These are phyloP conservation scores for Trichoplusia ni DNA, from an alignment of 1,140 invertebrate species.

Conservation along the genomic window DNA sequence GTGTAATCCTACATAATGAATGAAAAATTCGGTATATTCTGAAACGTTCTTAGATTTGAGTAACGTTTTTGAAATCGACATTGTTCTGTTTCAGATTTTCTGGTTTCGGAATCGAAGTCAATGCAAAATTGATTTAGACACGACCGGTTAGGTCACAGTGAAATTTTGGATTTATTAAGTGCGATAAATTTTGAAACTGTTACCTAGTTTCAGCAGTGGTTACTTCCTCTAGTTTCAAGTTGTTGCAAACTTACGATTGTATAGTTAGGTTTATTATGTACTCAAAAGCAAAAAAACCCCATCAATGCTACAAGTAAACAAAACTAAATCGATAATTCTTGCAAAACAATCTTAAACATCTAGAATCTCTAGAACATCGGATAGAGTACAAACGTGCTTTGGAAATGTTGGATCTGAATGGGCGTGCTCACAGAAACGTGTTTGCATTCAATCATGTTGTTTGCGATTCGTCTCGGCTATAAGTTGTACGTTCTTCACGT, in stretches of 20 bases:
- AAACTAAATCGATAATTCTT: too few species aligned
- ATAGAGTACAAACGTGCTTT: not conserved
- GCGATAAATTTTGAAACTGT: not conserved
- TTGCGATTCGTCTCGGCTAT: conserved; percentile 37
- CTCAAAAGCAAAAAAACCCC: too few species aligned
- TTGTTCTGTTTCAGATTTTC: conserved; percentile 8
- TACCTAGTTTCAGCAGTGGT: too few species aligned
- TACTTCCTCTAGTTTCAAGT: too few species aligned
- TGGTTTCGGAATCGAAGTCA: conserved; percentile 2
- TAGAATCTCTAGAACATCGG: too few species aligned
- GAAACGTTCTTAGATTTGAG: not conserved
- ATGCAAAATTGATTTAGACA: conserved; percentile 17
- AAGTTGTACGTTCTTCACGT: conserved; percentile 30
- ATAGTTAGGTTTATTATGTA: too few species aligned
- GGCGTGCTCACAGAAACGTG: conserved; percentile 18
- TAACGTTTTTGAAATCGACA: conserved; percentile 4
- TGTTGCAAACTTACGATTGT: too few species aligned
- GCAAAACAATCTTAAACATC: too few species aligned
- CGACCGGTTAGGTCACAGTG: conserved; percentile 1
- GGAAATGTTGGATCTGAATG: not conserved
- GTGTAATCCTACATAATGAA: not conserved
- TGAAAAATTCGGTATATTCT: not conserved
- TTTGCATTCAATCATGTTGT: conserved; percentile 39
- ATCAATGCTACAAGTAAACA: too few species aligned
- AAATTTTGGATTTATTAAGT: conserved; percentile 4